Percentiles rank a stretch among this genome's conserved stretches.
Evolutionary conservation across 2,888 invertebrate species (phyloP).

Genomic region (Patella depressa): DNA sequence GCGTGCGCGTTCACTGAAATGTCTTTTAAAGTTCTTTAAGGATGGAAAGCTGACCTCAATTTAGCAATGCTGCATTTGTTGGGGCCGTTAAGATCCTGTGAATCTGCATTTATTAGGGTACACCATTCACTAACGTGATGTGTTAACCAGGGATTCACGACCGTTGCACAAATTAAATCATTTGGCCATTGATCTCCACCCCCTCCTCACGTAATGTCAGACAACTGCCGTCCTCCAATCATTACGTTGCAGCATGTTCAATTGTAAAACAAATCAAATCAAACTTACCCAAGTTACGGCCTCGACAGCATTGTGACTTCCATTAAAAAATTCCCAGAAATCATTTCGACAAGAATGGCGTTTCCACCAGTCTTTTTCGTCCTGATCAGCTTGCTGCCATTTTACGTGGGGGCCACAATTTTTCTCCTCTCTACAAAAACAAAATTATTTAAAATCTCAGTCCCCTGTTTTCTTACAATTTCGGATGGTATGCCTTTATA

Average conservation of each 20-base stretch:
- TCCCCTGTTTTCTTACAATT: too few relatives aligned
- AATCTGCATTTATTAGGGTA: too few relatives aligned
- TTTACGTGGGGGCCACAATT: conserved; percentile 7
- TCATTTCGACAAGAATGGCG: conserved; percentile 30
- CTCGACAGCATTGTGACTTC: conserved; percentile 41
- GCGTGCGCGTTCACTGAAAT: too few relatives aligned
- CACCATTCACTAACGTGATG: background rate
- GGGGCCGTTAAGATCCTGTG: too few relatives aligned
- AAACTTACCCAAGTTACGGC: conserved; percentile 51
- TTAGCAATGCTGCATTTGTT: too few relatives aligned
- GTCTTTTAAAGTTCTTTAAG: too few relatives aligned
- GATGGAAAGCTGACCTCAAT: too few relatives aligned
- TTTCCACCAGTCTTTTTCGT: conserved; percentile 30
- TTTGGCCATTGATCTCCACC: background rate
- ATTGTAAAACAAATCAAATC: too few relatives aligned
- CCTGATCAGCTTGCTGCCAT: conserved; percentile 25
- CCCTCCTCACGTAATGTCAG: background rate
- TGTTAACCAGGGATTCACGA: background rate
- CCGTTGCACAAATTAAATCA: background rate
- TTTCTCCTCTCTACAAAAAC: background rate
- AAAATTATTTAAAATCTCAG: too few relatives aligned
- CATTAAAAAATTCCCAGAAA: conserved; percentile 42
- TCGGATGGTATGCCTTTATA: too few relatives aligned
- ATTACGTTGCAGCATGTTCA: too few relatives aligned
- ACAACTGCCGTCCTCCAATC: background rate